These are phyloP conservation scores for Leucophenga maculata DNA, from an alignment of 2,888 invertebrate species.

Conservation along the genomic window DNA sequence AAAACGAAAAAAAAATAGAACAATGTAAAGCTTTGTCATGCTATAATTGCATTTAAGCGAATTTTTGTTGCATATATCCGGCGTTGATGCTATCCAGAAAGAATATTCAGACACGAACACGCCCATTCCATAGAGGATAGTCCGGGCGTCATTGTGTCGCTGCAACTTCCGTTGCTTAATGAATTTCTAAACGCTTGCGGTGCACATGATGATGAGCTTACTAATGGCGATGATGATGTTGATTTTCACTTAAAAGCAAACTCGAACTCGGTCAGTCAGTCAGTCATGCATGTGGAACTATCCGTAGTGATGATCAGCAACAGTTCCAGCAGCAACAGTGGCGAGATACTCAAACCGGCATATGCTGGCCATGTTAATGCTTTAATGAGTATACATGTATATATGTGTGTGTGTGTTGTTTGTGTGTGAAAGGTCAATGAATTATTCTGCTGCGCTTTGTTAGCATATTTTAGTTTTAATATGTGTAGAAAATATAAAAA, in stretches of 20 bases:
- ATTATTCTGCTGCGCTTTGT: slow-evolving; percentile 11
- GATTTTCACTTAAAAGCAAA: neutral
- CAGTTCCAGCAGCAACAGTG: too few relatives aligned
- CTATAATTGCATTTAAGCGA: too few relatives aligned
- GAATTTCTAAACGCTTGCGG: slow-evolving; percentile 14
- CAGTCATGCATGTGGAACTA: slow-evolving; percentile 17
- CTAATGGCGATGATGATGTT: too few relatives aligned
- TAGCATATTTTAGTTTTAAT: neutral
- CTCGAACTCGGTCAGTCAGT: slow-evolving; percentile 14
- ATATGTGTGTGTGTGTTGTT: neutral
- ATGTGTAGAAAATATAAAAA: neutral
- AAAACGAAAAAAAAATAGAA: too few relatives aligned
- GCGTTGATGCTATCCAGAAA: too few relatives aligned
- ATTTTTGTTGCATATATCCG: too few relatives aligned
- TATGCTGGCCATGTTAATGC: neutral
- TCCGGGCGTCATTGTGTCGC: neutral
- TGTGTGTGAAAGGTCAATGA: slow-evolving; percentile 24
- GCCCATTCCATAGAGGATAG: too few relatives aligned
- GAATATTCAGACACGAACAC: too few relatives aligned
- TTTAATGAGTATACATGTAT: neutral
- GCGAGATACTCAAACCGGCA: neutral
- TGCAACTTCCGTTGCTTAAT: slow-evolving; percentile 18
- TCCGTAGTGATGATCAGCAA: neutral
- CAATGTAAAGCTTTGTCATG: too few relatives aligned
- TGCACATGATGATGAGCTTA: too few relatives aligned